These are phyloP conservation scores for Gymnocheta viridis DNA, from an alignment of 2,888 invertebrate species.

Conservation along the genomic window DNA sequence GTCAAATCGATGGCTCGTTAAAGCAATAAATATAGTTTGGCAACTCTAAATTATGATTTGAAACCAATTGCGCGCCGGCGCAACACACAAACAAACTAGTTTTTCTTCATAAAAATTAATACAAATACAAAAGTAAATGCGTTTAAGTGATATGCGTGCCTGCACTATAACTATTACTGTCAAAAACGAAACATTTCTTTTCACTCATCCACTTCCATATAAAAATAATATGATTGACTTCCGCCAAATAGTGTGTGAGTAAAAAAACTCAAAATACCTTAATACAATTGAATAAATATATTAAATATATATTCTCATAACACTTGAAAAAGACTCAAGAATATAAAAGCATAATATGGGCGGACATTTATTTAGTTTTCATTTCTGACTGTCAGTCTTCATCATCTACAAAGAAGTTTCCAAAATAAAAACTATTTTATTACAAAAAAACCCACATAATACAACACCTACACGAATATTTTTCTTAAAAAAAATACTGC, in stretches of 20 bases:
- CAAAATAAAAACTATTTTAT: neutral
- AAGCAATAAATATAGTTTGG: neutral
- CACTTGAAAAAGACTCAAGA: conserved; percentile 10
- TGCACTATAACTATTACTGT: conserved; percentile 69
- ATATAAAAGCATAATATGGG: conserved; percentile 46
- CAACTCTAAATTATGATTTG: neutral
- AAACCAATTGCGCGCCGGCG: conserved; percentile 17
- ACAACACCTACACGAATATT: conserved; percentile 57
- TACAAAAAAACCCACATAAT: conserved; percentile 5
- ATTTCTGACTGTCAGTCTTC: conserved; percentile 46
- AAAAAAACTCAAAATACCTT: conserved; percentile 17
- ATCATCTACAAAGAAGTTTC: conserved; percentile 19
- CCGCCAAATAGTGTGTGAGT: conserved; percentile 48
- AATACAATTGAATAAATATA: conserved; percentile 31
- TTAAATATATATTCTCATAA: neutral
- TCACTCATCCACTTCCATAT: conserved; percentile 5
- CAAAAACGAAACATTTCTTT: conserved; percentile 47
- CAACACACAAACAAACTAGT: neutral
- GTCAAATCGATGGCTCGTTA: no score
- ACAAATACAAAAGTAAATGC: conserved; percentile 20
- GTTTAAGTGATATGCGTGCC: conserved; percentile 56
- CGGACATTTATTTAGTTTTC: conserved; percentile 52
- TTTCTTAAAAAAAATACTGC: conserved; percentile 18
- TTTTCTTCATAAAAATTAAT: neutral
- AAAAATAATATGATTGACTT: conserved; percentile 69